Evolutionary conservation across 37 sponge, comb jelly and placozoan genomes (phyloP).

Genomic region (Halisarca cf. caerulea): DNA sequence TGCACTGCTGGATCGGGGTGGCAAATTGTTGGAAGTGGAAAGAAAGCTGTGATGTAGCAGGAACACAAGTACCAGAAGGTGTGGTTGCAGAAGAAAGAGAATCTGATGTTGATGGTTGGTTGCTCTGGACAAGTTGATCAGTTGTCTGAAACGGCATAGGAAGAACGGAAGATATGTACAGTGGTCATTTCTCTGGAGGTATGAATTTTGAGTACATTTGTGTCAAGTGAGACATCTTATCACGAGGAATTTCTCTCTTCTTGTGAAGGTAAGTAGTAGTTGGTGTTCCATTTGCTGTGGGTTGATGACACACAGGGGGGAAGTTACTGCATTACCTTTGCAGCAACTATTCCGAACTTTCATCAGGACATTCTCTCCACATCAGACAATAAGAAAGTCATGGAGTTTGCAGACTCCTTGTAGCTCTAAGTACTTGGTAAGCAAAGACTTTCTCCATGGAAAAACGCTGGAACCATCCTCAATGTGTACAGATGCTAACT

Average conservation of each 20-base stretch:
- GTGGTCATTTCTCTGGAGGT: neutral
- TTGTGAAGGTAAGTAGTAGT: neutral
- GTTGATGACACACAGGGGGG: neutral
- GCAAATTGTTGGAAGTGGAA: too few relatives aligned
- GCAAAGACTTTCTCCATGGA: neutral
- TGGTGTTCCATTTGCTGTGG: neutral
- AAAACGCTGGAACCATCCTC: neutral
- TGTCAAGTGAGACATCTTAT: conserved; percentile 5
- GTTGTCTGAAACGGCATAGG: neutral
- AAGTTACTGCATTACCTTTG: neutral
- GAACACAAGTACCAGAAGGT: too few relatives aligned
- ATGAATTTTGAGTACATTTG: conserved; percentile 11
- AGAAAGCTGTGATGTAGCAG: too few relatives aligned
- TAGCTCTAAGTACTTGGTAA: neutral
- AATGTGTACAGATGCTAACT: neutral
- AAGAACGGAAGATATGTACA: neutral
- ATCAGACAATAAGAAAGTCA: neutral
- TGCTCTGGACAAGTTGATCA: neutral
- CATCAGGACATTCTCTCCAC: neutral
- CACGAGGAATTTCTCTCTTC: neutral
- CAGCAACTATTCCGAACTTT: neutral
- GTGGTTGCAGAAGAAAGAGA: too few relatives aligned
- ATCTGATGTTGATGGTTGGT: neutral
- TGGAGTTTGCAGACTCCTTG: neutral
- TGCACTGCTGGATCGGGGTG: neutral